These are phyloP conservation scores for Trachelus troglodyta DNA, from an alignment of 2,888 invertebrate genomes.

Conservation along the genomic window DNA sequence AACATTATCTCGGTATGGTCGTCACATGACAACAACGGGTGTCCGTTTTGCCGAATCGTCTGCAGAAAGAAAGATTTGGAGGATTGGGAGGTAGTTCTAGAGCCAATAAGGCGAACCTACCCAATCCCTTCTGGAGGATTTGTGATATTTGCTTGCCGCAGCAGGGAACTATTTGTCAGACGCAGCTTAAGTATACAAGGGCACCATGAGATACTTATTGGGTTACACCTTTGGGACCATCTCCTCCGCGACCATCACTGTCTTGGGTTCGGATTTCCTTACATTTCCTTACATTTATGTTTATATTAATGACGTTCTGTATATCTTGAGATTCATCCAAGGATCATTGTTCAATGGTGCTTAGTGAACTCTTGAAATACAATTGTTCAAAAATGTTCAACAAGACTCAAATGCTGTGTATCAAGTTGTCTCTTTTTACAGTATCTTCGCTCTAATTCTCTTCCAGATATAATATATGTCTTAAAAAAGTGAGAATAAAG, in stretches of 20 bases:
- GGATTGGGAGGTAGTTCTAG: background rate
- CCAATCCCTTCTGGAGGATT: background rate
- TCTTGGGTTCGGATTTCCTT: conserved; percentile 59
- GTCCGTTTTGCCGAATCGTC: conserved; percentile 29
- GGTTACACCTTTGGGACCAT: conserved; percentile 62
- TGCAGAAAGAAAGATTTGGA: background rate
- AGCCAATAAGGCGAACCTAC: background rate
- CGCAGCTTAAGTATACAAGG: background rate
- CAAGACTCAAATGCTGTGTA: background rate
- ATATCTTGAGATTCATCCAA: background rate
- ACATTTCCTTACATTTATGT: background rate
- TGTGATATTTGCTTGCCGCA: background rate
- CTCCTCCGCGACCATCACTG: conserved; percentile 55
- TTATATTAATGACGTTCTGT: background rate
- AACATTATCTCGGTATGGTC: conserved; percentile 14
- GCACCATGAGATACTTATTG: conserved; percentile 59
- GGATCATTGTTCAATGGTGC: background rate
- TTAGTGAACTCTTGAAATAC: background rate
- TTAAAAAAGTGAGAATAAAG: background rate
- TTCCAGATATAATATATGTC: background rate
- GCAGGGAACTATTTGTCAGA: background rate
- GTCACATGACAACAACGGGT: conserved; percentile 60
- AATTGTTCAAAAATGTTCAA: background rate
- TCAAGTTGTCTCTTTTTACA: background rate
- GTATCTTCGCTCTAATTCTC: background rate